Conservation (phyloP, 2,888 invertebrate genomes). For the Steinernema scapterisci region DNA sequence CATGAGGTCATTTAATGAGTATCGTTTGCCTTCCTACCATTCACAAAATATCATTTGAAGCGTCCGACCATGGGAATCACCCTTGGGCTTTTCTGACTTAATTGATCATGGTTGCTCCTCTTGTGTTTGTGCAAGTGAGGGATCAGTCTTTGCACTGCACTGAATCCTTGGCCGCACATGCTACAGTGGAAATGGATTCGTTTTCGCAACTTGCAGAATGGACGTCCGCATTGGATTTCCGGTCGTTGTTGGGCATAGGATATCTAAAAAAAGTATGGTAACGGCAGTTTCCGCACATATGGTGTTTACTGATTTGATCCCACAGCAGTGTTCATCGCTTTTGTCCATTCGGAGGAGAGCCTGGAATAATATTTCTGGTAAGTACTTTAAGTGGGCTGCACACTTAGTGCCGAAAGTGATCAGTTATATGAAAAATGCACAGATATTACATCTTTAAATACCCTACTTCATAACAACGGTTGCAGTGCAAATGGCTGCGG, state of each 20-base stretch:
- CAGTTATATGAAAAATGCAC: neutral
- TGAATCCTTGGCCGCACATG: slow-evolving; percentile 46
- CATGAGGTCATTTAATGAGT: no score
- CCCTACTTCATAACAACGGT: neutral
- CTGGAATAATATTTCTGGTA: no score
- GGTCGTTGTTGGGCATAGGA: neutral
- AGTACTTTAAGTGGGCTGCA: no score
- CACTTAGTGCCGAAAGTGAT: no score
- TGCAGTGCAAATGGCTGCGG: slow-evolving; percentile 19
- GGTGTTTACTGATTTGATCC: neutral
- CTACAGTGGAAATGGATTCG: slow-evolving; percentile 43
- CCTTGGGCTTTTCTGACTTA: no score
- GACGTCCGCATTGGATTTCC: slow-evolving; percentile 38
- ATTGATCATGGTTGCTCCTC: neutral
- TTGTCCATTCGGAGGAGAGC: slow-evolving; percentile 4
- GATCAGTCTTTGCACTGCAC: slow-evolving; percentile 41
- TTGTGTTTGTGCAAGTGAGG: slow-evolving; percentile 45
- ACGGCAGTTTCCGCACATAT: neutral
- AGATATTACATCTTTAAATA: neutral
- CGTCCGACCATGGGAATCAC: no score
- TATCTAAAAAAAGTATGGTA: neutral
- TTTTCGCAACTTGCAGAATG: slow-evolving; percentile 44
- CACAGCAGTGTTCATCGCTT: slow-evolving; percentile 4
- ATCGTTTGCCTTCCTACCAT: no score
- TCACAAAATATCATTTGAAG: no score